These are phyloP conservation scores for Elephantulus edwardii DNA, from an alignment of 2,113 vertebrate genomes.

Conservation along the genomic window DNA sequence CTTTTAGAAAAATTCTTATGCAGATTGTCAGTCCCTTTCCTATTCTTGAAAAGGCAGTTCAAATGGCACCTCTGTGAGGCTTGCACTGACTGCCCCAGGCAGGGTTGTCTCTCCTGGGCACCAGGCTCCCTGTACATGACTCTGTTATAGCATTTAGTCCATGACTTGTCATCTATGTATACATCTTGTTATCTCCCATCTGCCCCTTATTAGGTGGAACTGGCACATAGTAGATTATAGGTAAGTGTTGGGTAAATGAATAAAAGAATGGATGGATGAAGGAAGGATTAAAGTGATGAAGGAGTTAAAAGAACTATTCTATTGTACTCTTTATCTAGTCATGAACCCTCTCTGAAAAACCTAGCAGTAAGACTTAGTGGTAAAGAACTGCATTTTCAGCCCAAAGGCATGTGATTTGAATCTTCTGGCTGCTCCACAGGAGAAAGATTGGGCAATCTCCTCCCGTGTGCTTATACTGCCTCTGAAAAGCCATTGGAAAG, in stretches of 20 bases:
- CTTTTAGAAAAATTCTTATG: conserved; percentile 68
- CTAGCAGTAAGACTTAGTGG: too few species aligned
- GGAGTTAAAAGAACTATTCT: background rate
- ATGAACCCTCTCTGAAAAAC: too few species aligned
- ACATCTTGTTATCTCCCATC: background rate
- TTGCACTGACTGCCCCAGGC: background rate
- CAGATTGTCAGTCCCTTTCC: conserved; percentile 25
- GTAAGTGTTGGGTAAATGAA: background rate
- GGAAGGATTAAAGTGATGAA: background rate
- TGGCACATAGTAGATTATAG: background rate
- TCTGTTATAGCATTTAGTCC: background rate
- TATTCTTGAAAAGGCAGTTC: conserved; percentile 40
- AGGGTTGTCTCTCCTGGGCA: background rate
- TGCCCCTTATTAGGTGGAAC: background rate
- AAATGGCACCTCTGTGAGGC: conserved; percentile 9
- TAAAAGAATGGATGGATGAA: background rate
- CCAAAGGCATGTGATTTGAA: too few species aligned
- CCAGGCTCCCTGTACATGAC: background rate
- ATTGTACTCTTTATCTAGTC: too few species aligned
- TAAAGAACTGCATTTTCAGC: too few species aligned
- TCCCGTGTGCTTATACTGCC: too few species aligned
- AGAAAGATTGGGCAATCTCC: too few species aligned
- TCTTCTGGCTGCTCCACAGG: too few species aligned
- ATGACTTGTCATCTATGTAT: background rate
- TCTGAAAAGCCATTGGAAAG: too few species aligned